A percentile compares a stretch with the other conserved stretches of the same genome.
Evolutionary conservation across 2,888 invertebrate genomes (phyloP).

Genomic region (Arctia plantaginis): DNA sequence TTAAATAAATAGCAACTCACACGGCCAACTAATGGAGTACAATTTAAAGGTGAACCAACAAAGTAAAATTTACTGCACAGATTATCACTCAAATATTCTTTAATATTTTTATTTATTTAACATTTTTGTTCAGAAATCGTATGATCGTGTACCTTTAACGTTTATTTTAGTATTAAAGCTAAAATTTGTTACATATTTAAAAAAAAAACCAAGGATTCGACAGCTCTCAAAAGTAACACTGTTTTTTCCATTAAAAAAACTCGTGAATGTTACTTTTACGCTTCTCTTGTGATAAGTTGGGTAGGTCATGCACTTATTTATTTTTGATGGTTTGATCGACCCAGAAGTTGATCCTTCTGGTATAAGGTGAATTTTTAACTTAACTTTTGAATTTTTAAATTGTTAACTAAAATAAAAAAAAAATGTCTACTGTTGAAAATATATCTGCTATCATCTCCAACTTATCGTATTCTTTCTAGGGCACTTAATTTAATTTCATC

Average conservation of each 20-base stretch:
- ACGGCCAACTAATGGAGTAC: not conserved
- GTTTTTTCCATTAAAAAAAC: too few relatives aligned
- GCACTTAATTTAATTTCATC: conserved; percentile 63
- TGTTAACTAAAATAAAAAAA: not conserved
- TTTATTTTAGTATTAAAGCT: not conserved
- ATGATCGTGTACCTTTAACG: not conserved
- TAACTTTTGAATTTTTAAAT: too few relatives aligned
- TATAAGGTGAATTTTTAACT: too few relatives aligned
- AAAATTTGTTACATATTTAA: too few relatives aligned
- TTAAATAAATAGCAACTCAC: not conserved
- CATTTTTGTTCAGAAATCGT: too few relatives aligned
- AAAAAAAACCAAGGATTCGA: too few relatives aligned
- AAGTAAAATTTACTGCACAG: not conserved
- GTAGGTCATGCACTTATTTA: too few relatives aligned
- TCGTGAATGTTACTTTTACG: too few relatives aligned
- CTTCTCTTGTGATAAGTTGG: too few relatives aligned
- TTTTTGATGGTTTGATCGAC: too few relatives aligned
- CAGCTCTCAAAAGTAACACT: too few relatives aligned
- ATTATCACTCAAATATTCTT: not conserved
- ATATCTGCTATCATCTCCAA: conserved; percentile 15
- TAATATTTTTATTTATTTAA: too few relatives aligned
- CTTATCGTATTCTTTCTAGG: conserved; percentile 37
- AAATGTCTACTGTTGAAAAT: not conserved
- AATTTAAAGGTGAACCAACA: not conserved
- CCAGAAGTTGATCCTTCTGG: not conserved